Base-by-base conservation (phyloP, 2,797 vertebrate species). In the Acrossocheilus fasciatus region DNA sequence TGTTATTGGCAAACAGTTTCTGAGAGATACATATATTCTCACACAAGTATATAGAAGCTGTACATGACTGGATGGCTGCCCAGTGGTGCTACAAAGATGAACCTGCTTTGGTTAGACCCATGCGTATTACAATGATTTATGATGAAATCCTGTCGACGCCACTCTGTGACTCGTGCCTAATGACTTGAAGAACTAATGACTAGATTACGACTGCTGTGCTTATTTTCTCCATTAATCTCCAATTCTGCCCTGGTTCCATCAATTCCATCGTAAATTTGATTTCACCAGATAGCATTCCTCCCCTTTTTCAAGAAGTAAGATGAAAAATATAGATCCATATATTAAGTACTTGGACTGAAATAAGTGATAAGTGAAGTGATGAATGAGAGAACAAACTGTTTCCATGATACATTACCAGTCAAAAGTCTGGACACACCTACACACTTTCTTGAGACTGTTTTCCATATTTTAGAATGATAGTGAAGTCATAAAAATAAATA, bases 101-200 rank as follows among this genome's bases (percentile, higher is more conserved):
- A 26, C 54, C 79, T 81, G 80, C 30, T 82, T 69, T 82, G 66
- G 57, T 82, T n/a, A n/a, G 34, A 70, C 20, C 30, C 34, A 39
- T 39, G 47, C 30, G 14, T 70, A 82, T 82, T 54, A 41, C 80
- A 82, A 23, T 82, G 80, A 82, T 82, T 82, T 82, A 82, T 52
- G 64, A 70, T 54, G 11, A 82, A 82, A 70, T 50, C 79, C 26
- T 81, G 79, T 81, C 26, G 43, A 81, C 79, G 62, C n/a, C 79
- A 66, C 59, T 70, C 66, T 82, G 47, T 82, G 66, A 70, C 66
- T 82, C 30, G 64, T 52, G 80, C 80, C 66, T 82, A 82, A 82
- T 82, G 80, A 70, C 64, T 82, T 54, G 43, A 81, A 81, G 80
- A 82, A 54, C 80, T 82, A 82, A 82, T 82, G 80, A 54, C 80